Conservation (phyloP, 2,888 invertebrate species). For the Calliphora vomitoria region DNA sequence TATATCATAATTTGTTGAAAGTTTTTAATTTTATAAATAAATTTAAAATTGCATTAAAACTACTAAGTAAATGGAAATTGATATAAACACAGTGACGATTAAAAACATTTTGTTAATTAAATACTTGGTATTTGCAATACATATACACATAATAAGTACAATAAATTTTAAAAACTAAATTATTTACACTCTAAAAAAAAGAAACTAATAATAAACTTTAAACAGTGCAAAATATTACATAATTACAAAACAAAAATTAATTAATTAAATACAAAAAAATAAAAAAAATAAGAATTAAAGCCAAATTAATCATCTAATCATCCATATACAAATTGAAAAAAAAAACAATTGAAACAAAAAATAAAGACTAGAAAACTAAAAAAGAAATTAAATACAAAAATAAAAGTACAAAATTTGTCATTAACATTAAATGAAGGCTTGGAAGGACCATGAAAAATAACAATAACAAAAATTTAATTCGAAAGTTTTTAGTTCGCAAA, state of each 20-base stretch:
- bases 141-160: constrained; percentile 21
- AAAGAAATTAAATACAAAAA: constrained; percentile 24
- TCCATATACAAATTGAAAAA: constrained; percentile 35
- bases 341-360: too few relatives aligned
- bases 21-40: constrained; percentile 56
- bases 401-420: neutral
- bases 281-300: constrained; percentile 47
- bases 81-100: constrained; percentile 43
- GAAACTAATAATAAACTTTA: constrained; percentile 2
- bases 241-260: constrained; percentile 40
- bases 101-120: constrained; percentile 57
- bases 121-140: constrained; percentile 61
- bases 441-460: constrained; percentile 13
- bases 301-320: constrained; percentile 26
- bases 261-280: constrained; percentile 18
- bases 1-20: neutral
- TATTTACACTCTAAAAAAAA: constrained; percentile 47
- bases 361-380: constrained; percentile 71
- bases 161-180: constrained; percentile 24
- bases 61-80: constrained; percentile 28
- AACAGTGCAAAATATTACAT: constrained; percentile 47
- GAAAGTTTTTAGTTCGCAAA: neutral
- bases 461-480: neutral
- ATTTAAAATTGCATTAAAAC: constrained; percentile 58
- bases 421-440: neutral